Percentiles rank a stretch among this genome's conserved stretches.
Conservation (phyloP, 92 coral and sea anemone species). For the Virgularia gustaviana region DNA sequence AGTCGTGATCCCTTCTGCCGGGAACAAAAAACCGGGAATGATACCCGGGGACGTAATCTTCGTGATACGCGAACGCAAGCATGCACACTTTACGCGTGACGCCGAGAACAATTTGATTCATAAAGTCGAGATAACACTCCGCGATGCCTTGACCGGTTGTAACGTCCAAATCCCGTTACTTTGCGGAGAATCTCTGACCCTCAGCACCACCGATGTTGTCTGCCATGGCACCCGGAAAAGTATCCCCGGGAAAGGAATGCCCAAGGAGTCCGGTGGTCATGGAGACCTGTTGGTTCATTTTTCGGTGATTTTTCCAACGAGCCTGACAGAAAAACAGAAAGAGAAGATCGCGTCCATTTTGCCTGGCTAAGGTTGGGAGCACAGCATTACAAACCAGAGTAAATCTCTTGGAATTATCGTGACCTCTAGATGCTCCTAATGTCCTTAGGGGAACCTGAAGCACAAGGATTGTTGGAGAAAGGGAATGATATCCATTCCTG, state of each 20-base stretch:
- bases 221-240: slow-evolving; percentile 63
- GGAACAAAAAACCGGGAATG: slow-evolving; percentile 82
- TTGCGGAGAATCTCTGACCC: slow-evolving; percentile 56
- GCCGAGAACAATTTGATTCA: slow-evolving; percentile 68
- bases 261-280: slow-evolving; percentile 59
- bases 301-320: slow-evolving; percentile 69
- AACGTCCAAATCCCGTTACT: slow-evolving; percentile 60
- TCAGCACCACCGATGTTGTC: slow-evolving; percentile 55
- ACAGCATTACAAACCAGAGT: neutral
- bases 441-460: too few species aligned
- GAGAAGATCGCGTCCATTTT: slow-evolving; percentile 23
- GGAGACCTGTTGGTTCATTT: slow-evolving; percentile 79
- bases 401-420: neutral
- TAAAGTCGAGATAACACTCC: slow-evolving; percentile 70
- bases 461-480: too few species aligned
- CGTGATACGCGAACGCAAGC: slow-evolving; percentile 73
- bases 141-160: slow-evolving; percentile 80
- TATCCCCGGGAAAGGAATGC: slow-evolving; percentile 76
- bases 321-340: slow-evolving; percentile 56
- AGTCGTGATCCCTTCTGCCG: slow-evolving; percentile 73
- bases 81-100: slow-evolving; percentile 69
- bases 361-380: slow-evolving; percentile 10
- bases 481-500: too few species aligned
- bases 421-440: too few species aligned
- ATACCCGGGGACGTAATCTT: slow-evolving; percentile 87